Evolutionary conservation across 2,888 invertebrate genomes (phyloP), one percentile per base, ranked within the genome.

Genomic region (Xanthostigma xanthostigma): DNA sequence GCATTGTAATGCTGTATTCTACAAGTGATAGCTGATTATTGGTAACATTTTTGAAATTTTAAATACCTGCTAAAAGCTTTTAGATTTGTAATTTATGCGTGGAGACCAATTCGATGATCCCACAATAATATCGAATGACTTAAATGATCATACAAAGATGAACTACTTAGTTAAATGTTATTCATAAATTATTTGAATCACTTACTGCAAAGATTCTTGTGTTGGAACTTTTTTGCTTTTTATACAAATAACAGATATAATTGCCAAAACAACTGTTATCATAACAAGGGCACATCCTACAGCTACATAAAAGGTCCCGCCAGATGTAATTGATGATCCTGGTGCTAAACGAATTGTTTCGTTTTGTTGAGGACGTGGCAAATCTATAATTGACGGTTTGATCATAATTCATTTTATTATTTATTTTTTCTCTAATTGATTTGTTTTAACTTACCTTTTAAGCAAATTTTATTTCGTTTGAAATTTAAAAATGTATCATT

Each of bases 391-490:
- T 27, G 27, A 27, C 6, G 27, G 27, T 27, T 27, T 27, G 27
- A 27, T 27, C 27, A 27, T 17, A 17, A 17, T 17, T 4, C 17
- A 17, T 27, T 6, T 27, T 27, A 27, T 27, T 27, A 27, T 27
- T 5, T 27, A 17, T 27, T 27, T 27, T 27, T 27, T 27, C 5
- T 27, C 27, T 27, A 27, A 27, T 6, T 27, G 27, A 27, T 27
- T 27, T 6, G 6, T 27, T 27, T 27, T 27, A 6, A 56, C 62
- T 65, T 61, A 84, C 85, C 84, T 78, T 84, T 82, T 53, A 84
- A 73, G 64, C 92, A 92, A 59, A 90, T 86, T 71, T 91, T 92
- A 67, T 86, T 88, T 55, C 92, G 74, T 60, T 82, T 82, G 69
- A 92, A 84, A 56, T 81, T 76, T 50, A 92, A 73, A 55, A 74